These are phyloP conservation scores for Lichenostomus cassidix DNA, from an alignment of 2,113 vertebrate genomes.

Conservation along the genomic window DNA sequence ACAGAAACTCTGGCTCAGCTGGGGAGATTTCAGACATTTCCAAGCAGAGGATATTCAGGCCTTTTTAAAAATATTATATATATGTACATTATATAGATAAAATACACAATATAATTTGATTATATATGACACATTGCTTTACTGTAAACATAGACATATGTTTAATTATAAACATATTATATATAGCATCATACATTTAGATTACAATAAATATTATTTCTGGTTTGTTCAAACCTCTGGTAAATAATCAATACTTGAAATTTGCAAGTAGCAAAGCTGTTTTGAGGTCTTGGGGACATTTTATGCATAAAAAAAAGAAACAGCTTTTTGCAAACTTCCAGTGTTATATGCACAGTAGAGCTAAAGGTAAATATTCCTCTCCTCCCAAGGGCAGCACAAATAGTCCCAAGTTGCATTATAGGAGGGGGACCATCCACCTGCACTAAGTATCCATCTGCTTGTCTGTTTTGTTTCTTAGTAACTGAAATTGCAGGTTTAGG, in stretches of 20 bases:
- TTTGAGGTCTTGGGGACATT: background rate
- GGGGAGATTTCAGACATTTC: background rate
- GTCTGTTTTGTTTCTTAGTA: background rate
- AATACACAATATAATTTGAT: background rate
- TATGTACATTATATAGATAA: background rate
- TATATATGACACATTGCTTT: background rate
- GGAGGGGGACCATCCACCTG: background rate
- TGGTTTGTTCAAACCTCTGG: background rate
- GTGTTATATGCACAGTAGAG: background rate
- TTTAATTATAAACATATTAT: background rate
- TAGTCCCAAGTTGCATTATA: background rate
- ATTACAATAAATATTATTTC: background rate
- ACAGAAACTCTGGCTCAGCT: background rate
- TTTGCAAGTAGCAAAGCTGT: background rate
- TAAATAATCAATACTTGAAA: background rate
- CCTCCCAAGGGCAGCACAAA: conserved; percentile 5
- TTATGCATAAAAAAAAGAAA: conserved; percentile 2
- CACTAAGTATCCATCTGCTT: rapidly evolving
- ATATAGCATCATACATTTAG: background rate
- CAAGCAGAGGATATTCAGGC: background rate
- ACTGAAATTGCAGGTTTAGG: background rate
- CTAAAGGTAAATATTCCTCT: conserved; percentile 25
- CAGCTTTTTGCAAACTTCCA: background rate
- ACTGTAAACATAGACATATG: background rate
- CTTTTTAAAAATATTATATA: background rate